These are phyloP conservation scores for Ptilonorhynchus violaceus DNA, from an alignment of 2,113 vertebrate species.

Conservation along the genomic window DNA sequence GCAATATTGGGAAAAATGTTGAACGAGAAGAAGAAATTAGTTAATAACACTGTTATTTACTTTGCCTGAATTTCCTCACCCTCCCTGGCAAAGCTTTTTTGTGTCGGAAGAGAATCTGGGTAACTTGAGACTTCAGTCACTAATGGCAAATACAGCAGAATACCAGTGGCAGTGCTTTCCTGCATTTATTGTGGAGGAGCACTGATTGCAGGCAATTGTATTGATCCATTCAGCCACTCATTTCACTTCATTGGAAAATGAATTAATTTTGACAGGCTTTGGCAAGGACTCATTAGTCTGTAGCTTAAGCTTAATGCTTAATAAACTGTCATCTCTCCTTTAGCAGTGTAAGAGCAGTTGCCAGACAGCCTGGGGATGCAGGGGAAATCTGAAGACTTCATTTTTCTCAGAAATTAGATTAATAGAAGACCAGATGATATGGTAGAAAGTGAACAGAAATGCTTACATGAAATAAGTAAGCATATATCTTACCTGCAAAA, in stretches of 20 bases:
- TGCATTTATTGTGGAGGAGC: neutral
- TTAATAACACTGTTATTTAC: conserved; percentile 2
- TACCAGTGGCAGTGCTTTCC: neutral
- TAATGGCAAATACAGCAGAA: neutral
- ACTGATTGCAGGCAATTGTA: neutral
- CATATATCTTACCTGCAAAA: neutral
- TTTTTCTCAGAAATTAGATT: neutral
- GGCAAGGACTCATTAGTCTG: conserved; percentile 20
- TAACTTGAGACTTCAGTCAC: neutral
- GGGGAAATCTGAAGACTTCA: neutral
- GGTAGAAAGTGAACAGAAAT: neutral
- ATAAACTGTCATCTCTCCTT: conserved; percentile 37
- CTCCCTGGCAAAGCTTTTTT: neutral
- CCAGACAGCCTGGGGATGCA: neutral
- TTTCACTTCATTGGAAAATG: neutral
- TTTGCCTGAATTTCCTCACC: conserved; percentile 17
- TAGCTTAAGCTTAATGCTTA: conserved; percentile 29
- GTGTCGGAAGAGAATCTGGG: neutral
- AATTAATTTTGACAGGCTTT: conserved; percentile 54
- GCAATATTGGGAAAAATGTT: neutral
- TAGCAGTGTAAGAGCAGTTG: neutral
- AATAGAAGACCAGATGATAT: neutral
- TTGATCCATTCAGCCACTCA: neutral
- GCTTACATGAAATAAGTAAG: neutral
- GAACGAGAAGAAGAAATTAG: neutral